These are phyloP conservation scores for Carassius gibelio DNA, from an alignment of 2,113 vertebrate species.

Conservation along the genomic window DNA sequence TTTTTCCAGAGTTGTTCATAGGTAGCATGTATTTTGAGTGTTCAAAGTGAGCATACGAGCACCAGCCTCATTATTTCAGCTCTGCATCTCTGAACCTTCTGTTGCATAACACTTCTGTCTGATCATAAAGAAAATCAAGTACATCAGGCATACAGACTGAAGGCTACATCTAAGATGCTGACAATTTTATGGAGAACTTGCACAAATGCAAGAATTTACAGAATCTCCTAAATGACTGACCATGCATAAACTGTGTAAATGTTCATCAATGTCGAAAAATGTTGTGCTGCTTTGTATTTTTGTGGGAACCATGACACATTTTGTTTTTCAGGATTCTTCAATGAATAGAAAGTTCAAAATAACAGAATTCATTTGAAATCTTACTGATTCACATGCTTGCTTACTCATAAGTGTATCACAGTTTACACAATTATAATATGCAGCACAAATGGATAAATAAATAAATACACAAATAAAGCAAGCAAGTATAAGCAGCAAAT, in stretches of 20 bases:
- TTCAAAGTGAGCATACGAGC: neutral
- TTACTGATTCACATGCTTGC: too few species aligned
- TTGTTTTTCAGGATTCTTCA: neutral
- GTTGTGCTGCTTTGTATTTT: neutral
- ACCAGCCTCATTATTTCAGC: constrained; percentile 30
- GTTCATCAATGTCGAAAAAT: neutral
- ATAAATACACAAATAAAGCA: too few species aligned
- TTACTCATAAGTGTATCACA: too few species aligned
- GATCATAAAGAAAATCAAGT: constrained; percentile 13
- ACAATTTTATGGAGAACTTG: neutral
- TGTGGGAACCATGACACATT: neutral
- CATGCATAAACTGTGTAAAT: neutral
- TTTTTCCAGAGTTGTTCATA: neutral
- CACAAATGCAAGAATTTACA: neutral
- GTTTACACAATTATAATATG: too few species aligned
- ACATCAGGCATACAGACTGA: constrained; percentile 30
- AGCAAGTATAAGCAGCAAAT: too few species aligned
- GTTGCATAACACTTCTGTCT: constrained; percentile 23
- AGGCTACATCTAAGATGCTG: neutral
- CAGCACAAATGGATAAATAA: too few species aligned
- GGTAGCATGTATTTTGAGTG: neutral
- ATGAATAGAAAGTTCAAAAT: neutral
- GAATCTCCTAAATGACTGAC: neutral
- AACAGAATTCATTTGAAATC: too few species aligned
- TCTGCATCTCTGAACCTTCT: constrained; percentile 19